These are phyloP conservation scores for Pachydiplax longipennis DNA, from an alignment of 2,888 invertebrate species.

Conservation along the genomic window DNA sequence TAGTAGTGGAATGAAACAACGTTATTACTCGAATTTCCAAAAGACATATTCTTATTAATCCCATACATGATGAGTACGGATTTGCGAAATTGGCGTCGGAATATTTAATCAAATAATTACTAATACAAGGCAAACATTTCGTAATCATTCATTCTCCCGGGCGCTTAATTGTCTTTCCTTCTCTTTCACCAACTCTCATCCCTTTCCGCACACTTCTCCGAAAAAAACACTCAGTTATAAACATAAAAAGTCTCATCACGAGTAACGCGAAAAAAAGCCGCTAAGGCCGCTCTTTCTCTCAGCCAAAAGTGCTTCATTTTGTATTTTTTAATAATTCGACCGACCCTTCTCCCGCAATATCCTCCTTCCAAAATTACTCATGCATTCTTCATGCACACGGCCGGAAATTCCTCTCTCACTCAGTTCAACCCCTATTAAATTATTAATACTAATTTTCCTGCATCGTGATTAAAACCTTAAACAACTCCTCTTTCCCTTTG, in stretches of 20 bases:
- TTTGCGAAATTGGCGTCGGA: too few species aligned
- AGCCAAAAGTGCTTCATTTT: not conserved
- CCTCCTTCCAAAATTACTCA: conserved; percentile 4
- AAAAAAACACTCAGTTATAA: not conserved
- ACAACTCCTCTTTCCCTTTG: not conserved
- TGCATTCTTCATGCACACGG: conserved; percentile 28
- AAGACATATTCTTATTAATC: too few species aligned
- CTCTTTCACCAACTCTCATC: too few species aligned
- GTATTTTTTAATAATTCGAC: not conserved
- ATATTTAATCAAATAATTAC: too few species aligned
- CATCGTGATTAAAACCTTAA: conserved; percentile 33
- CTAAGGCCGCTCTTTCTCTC: not conserved
- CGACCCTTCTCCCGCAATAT: not conserved
- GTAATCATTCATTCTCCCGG: too few species aligned
- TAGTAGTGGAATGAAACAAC: too few species aligned
- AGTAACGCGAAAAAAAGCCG: not conserved
- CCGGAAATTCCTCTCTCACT: conserved; percentile 32
- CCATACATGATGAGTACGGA: too few species aligned
- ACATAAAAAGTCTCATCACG: not conserved
- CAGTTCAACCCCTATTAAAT: not conserved
- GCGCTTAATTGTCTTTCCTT: too few species aligned
- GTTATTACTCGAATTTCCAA: too few species aligned
- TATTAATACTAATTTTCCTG: conserved; percentile 31
- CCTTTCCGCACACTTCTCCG: not conserved
- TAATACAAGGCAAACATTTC: too few species aligned